Evolutionary conservation across 2,888 invertebrate species (phyloP).

Genomic region (Petrolisthes manimaculis): DNA sequence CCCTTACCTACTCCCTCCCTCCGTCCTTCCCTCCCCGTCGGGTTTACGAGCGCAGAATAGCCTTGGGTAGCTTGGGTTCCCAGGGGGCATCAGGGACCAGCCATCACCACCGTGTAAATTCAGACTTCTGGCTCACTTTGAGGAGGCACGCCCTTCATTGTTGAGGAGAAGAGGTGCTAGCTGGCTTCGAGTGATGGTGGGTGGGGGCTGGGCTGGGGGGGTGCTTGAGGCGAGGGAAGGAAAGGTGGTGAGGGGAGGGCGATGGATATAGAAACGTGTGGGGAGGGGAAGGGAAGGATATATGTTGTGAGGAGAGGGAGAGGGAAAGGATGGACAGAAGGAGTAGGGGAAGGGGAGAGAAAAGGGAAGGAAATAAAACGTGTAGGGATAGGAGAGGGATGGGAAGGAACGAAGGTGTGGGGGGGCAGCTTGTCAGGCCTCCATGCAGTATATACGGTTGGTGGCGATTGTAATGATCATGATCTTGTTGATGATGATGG

Average conservation of each 20-base stretch:
- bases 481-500: no score
- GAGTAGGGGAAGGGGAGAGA: background rate
- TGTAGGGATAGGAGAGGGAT: background rate
- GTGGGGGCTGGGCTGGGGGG: constrained; percentile 10
- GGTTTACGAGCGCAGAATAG: constrained; percentile 33
- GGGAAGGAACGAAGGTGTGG: background rate
- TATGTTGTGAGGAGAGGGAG: background rate
- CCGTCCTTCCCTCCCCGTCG: background rate
- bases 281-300: background rate
- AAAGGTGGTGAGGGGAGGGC: background rate
- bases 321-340: background rate
- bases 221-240: constrained; percentile 9
- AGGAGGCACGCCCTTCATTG: no score
- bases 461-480: no score
- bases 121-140: background rate
- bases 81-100: constrained; percentile 27
- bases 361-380: background rate
- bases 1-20: background rate
- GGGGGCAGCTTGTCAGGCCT: background rate
- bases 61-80: constrained; percentile 32
- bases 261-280: background rate
- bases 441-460: no score
- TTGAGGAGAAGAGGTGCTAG: no score
- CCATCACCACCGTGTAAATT: constrained; percentile 43
- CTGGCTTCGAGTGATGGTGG: no score